Percentiles rank a stretch among this genome's conserved stretches.
These are phyloP conservation scores for Ammospiza caudacuta DNA, from an alignment of 2,113 vertebrate species.

Conservation along the genomic window DNA sequence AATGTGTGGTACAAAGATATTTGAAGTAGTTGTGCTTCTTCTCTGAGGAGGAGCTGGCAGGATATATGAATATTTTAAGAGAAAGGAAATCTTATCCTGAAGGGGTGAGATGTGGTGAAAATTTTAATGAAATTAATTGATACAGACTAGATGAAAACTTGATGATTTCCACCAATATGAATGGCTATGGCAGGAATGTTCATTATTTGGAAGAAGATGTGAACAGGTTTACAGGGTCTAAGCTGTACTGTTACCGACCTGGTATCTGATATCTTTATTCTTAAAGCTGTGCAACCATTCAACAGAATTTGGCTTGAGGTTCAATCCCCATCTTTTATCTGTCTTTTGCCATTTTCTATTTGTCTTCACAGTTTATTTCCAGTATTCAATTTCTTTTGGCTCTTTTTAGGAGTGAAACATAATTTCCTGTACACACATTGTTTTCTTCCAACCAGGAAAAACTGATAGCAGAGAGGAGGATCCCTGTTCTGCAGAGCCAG, in stretches of 20 bases:
- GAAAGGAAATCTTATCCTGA: background rate
- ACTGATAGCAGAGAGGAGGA: slow-evolving; percentile 81
- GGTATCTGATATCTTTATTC: background rate
- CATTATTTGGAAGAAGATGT: background rate
- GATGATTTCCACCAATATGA: background rate
- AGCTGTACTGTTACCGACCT: background rate
- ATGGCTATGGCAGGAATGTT: background rate
- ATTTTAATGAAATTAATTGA: background rate
- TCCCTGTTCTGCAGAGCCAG: slow-evolving; percentile 82
- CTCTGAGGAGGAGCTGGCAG: background rate
- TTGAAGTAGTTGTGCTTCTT: background rate
- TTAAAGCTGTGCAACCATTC: background rate
- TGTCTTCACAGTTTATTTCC: background rate
- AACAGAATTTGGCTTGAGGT: background rate
- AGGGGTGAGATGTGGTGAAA: background rate
- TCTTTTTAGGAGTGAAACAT: background rate
- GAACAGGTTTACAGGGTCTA: background rate
- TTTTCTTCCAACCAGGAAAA: slow-evolving; percentile 79
- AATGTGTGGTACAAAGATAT: background rate
- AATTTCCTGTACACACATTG: background rate
- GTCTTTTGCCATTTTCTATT: background rate
- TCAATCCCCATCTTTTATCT: background rate
- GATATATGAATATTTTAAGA: background rate
- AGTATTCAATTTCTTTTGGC: background rate
- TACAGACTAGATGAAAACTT: background rate